These are phyloP conservation scores for Thymallus thymallus DNA, from an alignment of 2,113 vertebrate species.

Conservation along the genomic window DNA sequence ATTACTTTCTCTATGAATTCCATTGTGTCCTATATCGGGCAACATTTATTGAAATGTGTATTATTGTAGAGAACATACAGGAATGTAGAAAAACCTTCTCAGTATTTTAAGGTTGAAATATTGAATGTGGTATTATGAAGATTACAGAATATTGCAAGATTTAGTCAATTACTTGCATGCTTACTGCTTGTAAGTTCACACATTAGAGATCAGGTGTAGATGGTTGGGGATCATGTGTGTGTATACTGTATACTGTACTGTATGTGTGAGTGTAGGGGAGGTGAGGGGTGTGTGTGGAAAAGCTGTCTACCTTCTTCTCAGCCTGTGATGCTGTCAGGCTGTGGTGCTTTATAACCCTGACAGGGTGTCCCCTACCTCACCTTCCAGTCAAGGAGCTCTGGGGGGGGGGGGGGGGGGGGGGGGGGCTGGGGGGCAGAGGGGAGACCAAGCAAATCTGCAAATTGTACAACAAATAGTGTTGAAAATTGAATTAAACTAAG, in stretches of 20 bases:
- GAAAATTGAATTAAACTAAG: no score
- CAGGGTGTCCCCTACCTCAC: conserved; percentile 68
- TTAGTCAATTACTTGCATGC: no score
- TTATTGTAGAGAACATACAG: not conserved
- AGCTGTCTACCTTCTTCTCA: conserved; percentile 57
- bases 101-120: not conserved
- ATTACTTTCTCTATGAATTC: no score
- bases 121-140: no score
- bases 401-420: no score
- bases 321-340: conserved; percentile 60
- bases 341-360: conserved; percentile 57
- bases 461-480: no score
- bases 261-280: not conserved
- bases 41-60: no score
- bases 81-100: no score
- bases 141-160: no score
- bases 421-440: no score
- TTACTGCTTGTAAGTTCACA: conserved; percentile 50
- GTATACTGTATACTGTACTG: not conserved
- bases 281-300: not conserved
- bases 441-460: no score
- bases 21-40: no score
- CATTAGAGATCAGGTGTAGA: conserved; percentile 60
- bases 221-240: not conserved
- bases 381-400: conserved; percentile 58